Percentiles rank a stretch among this genome's conserved stretches.
Evolutionary conservation across 2,113 vertebrate genomes (phyloP).

Genomic region (Ailuropoda melanoleuca): DNA sequence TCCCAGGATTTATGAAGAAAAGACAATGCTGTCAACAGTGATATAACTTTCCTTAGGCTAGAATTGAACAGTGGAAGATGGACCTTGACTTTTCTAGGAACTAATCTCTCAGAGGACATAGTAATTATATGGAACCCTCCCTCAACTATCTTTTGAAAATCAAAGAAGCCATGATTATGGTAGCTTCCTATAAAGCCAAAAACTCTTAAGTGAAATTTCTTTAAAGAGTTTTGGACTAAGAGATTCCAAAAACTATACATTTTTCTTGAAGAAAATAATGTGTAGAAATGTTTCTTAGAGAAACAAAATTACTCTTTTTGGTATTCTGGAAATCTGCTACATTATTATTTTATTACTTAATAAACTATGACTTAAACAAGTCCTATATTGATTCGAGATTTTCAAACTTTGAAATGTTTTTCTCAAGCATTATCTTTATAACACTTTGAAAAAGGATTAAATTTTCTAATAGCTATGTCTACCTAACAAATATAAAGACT

Average conservation of each 20-base stretch:
- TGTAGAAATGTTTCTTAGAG: neutral
- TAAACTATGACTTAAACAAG: neutral
- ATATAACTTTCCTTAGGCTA: conserved; percentile 74
- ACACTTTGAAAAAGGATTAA: neutral
- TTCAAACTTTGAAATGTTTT: neutral
- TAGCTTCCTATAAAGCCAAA: neutral
- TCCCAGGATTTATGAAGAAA: conserved; percentile 72
- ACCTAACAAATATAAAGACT: neutral
- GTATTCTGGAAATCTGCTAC: neutral
- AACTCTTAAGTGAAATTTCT: neutral
- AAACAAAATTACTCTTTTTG: neutral
- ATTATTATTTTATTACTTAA: neutral
- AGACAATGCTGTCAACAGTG: conserved; percentile 70
- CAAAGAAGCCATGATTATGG: neutral
- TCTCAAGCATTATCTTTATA: neutral
- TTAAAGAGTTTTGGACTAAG: neutral
- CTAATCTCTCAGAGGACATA: conserved; percentile 41
- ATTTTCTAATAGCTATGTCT: neutral
- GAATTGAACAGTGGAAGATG: conserved; percentile 73
- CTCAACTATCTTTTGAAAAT: neutral
- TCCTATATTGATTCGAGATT: neutral
- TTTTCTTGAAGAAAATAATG: neutral
- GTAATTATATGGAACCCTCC: neutral
- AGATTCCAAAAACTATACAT: neutral
- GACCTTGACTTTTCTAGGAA: conserved; percentile 51